Conservation (phyloP, 1,140 invertebrate genomes). For the Eciton burchellii region DNA sequence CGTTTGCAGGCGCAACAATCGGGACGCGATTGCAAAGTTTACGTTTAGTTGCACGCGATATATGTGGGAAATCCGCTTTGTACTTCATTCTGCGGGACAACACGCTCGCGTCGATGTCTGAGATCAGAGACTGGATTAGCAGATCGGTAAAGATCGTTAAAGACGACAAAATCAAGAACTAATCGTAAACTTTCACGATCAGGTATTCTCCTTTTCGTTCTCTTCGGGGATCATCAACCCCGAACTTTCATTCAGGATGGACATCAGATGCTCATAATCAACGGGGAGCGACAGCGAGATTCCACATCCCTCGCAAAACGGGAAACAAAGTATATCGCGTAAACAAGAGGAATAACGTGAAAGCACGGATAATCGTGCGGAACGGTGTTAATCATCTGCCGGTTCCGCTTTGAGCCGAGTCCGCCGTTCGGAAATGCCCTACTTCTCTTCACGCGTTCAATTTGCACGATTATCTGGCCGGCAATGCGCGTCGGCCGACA, state of each 20-base stretch:
- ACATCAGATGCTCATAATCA: neutral
- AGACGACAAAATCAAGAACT: too few species aligned
- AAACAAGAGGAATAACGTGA: neutral
- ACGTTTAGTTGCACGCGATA: neutral
- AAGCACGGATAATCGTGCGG: neutral
- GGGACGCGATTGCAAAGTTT: conserved; percentile 11
- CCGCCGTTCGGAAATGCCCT: neutral
- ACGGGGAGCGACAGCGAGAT: neutral
- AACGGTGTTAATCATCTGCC: conserved; percentile 13
- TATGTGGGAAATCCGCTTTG: conserved; percentile 19
- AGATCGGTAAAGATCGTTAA: neutral
- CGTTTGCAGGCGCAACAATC: conserved; percentile 21
- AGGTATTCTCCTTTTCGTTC: too few species aligned
- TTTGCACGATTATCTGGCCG: conserved; percentile 51
- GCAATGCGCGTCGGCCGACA: too few species aligned
- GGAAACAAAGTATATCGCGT: too few species aligned
- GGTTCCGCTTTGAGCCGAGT: neutral
- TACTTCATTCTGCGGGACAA: neutral
- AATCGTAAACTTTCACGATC: too few species aligned
- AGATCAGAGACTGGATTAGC: neutral
- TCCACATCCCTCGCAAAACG: too few species aligned
- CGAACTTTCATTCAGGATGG: too few species aligned
- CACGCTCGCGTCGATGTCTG: neutral
- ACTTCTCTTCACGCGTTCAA: conserved; percentile 49
- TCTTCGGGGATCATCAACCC: too few species aligned